Percentiles rank a stretch among this genome's conserved stretches.
Evolutionary conservation across 2,888 invertebrate species (phyloP).

Genomic region (Timema cristinae): DNA sequence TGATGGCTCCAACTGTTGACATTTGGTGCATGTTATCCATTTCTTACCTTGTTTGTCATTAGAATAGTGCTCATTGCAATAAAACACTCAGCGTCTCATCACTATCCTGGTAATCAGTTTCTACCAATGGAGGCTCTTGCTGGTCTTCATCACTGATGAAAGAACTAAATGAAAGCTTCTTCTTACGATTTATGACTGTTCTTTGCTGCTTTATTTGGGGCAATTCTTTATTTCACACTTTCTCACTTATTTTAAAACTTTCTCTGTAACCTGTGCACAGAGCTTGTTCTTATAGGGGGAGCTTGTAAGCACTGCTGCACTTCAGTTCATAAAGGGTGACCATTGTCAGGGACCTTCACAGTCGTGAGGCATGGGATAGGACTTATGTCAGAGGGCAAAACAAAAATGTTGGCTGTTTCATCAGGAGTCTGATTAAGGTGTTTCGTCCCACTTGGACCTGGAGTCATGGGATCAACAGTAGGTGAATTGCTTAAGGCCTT

Average conservation of each 20-base stretch:
- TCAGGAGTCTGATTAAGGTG: no score
- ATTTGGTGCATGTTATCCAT: not conserved
- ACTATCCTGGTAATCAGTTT: not conserved
- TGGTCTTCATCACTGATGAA: not conserved
- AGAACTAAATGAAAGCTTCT: not conserved
- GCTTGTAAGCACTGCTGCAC: not conserved
- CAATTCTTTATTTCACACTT: no score
- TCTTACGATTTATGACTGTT: not conserved
- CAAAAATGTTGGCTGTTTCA: no score
- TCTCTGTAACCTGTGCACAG: not conserved
- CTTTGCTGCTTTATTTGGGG: no score
- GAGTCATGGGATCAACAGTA: no score
- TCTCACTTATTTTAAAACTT: not conserved
- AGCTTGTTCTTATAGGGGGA: slow-evolving; percentile 2
- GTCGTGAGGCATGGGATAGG: no score
- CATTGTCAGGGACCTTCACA: no score
- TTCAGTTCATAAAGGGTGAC: not conserved
- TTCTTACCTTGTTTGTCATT: not conserved
- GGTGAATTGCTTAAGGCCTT: no score
- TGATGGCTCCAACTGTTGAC: not conserved
- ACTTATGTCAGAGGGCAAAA: no score
- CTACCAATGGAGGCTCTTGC: not conserved
- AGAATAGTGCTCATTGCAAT: not conserved
- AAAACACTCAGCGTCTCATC: not conserved
- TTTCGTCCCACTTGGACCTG: no score